A percentile compares a stretch with the other conserved stretches of the same genome.
Evolutionary conservation across 53 echinoderm and acorn worm genomes (phyloP).

Genomic region (Paracentrotus lividus): DNA sequence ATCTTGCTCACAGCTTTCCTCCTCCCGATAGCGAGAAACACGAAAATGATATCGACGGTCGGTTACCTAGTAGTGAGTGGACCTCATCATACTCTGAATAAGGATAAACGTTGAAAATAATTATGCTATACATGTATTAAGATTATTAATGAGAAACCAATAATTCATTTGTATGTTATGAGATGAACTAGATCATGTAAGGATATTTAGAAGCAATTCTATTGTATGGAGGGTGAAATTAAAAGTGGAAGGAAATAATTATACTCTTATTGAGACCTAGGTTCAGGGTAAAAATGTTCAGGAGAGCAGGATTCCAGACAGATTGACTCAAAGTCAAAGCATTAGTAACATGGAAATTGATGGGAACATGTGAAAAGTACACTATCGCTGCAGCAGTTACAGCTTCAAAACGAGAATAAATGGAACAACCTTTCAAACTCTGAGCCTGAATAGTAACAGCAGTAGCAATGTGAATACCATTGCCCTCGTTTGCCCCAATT

Average conservation of each 20-base stretch:
- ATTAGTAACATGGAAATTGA: neutral
- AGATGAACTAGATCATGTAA: no score
- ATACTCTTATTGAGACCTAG: neutral
- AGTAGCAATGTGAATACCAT: conserved; percentile 30
- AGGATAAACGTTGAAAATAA: no score
- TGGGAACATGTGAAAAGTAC: neutral
- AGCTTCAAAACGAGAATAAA: neutral
- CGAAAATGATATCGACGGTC: neutral
- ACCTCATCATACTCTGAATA: neutral
- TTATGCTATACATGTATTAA: no score
- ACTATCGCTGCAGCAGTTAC: neutral
- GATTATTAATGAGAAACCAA: no score
- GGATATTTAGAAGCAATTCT: no score
- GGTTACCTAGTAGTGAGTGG: neutral
- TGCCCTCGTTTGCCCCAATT: conserved; percentile 57
- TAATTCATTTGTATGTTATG: no score
- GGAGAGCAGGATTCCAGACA: neutral
- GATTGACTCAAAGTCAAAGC: neutral
- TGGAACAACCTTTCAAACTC: neutral
- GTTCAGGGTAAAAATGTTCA: neutral
- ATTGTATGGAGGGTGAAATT: no score
- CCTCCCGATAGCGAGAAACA: neutral
- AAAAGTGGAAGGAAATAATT: no score
- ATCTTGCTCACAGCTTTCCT: neutral
- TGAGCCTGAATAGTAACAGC: neutral